Evolutionary conservation across 2,888 invertebrate species (phyloP), one percentile per base, ranked within the genome.

Genomic region (Acanthoscelides obtectus): DNA sequence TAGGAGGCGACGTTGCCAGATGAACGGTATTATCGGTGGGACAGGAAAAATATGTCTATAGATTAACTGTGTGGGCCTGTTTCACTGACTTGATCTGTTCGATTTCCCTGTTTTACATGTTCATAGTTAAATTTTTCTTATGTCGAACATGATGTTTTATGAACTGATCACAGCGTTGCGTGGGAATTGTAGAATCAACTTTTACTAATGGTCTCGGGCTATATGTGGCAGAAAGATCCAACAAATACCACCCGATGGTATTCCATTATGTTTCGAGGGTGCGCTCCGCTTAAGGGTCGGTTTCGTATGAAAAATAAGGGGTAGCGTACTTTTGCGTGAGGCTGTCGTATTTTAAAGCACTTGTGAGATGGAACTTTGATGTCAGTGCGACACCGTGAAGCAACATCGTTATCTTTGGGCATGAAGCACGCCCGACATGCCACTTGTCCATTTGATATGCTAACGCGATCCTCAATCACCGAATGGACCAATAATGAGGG

Each of bases 331-430:
- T 45, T 45, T 45, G 45, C 45, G 45, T 72, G 77, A 78, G 79
- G 75, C 45, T 45, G 45, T 45, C 45, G 45, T 45, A 45, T 45
- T 45, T 76, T 77, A 77, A 75, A 78, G 74, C 79, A 79, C 81
- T 80, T 78, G 77, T 74, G 75, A 73, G 78, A 75, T 79, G 79
- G 80, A 76, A 75, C 80, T 81, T 81, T 81, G 81, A 80, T 77
- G 76, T 77, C 73, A 45, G 45, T 12, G 45, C 45, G 5, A 75
- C 45, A 12, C 17, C 45, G 45, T 45, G 25, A 25, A 5, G 25
- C 25, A 25, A 17, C 45, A 45, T 45, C 45, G 45, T 45, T 45
- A 45, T 45, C 45, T 45, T 45, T 45, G 45, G 45, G 45, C 17
- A 45, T 12, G 17, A 45, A 45, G 45, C 45, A 76, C 74, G 72